These are phyloP conservation scores for Zeugodacus cucurbitae DNA, from an alignment of 1,140 invertebrate species.

Conservation along the genomic window DNA sequence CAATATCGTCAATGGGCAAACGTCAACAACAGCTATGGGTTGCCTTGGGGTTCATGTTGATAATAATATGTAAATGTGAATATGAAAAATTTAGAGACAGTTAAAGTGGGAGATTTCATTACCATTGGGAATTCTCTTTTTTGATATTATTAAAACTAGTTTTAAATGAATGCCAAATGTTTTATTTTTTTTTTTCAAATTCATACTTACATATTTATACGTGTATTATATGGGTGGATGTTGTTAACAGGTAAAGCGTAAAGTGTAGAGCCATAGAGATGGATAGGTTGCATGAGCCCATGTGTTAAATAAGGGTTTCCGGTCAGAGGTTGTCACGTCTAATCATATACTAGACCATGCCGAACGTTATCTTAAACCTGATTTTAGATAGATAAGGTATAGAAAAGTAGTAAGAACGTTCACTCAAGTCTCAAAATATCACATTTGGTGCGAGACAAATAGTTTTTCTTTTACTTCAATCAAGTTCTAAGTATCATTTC, in stretches of 20 bases:
- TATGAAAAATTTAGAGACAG: constrained; percentile 20
- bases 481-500: too few relatives aligned
- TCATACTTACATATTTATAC: background rate
- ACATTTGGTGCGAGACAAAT: too few relatives aligned
- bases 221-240: background rate
- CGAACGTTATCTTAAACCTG: too few relatives aligned
- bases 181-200: background rate
- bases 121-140: background rate
- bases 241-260: background rate
- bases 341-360: too few relatives aligned
- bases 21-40: background rate
- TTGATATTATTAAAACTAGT: constrained; percentile 10
- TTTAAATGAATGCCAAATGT: constrained; percentile 36
- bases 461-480: too few relatives aligned
- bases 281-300: too few relatives aligned
- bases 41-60: background rate
- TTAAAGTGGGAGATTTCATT: background rate
- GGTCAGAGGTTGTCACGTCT: too few relatives aligned
- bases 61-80: background rate
- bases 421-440: too few relatives aligned
- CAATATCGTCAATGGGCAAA: constrained; percentile 4
- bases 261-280: background rate
- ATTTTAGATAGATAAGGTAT: too few relatives aligned
- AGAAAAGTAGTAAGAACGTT: too few relatives aligned
- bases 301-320: too few relatives aligned